Evolutionary conservation across 2,888 invertebrate species (phyloP), one percentile per base, ranked within the genome.

Genomic region (Sepiola atlantica): DNA sequence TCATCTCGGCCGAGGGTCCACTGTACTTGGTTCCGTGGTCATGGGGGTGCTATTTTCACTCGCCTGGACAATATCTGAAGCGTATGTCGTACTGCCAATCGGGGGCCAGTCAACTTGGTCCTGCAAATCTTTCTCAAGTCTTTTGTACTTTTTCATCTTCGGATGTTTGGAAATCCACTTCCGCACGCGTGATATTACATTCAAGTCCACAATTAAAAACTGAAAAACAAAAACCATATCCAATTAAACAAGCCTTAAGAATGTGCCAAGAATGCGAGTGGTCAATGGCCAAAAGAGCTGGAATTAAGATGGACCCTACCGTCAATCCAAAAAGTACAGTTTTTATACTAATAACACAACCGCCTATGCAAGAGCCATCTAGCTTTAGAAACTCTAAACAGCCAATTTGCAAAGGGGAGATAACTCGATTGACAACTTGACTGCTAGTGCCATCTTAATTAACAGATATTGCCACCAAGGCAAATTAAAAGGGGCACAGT

Each of bases 151-250:
- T 55, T 92, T 92, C 16, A 35, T 55, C 92, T 28, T 21, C 18
- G 18, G 28, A 12, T 6, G 28, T 92, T 32, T 55, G 35, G n/a
- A 45, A 55, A n/a, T 32, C 8, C 28, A 35, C 55, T 28, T 92
- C n/a, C 92, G 35, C 45, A 92, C 1, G 12, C 35, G 55, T n/a
- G 92, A 92, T 24, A 92, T 45, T 45, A 92, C 28, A 92, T 92
- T 92, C 54, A 92, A n/a, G 55, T 92, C 92, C 18, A 92, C 92
- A 92, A 57, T 35, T 61, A 77, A 32, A 93, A 77, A 93, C 77
- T 93, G 77, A n/a, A 57, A 93, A 57, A 55, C 18, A 61, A 55
- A 35, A 93, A 32, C 45, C 45, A n/a, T 10, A 28, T 93, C 18
- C 21, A 12, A 45, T 91, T 54, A 91, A 35, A 45, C 21, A 21